These are phyloP conservation scores for Osmoderma eremita DNA, from an alignment of 2,888 invertebrate species.

Conservation along the genomic window DNA sequence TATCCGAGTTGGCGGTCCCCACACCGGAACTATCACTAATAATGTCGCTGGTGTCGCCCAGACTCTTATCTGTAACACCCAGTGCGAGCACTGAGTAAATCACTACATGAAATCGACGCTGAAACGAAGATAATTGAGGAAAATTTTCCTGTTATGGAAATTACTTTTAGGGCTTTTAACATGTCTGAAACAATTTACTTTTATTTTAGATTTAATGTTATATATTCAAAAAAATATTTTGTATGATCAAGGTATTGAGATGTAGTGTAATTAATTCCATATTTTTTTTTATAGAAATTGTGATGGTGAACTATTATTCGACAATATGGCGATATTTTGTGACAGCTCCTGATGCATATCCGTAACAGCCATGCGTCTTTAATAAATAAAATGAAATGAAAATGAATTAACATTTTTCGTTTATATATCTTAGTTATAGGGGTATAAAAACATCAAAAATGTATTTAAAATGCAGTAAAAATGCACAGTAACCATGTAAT, in stretches of 20 bases:
- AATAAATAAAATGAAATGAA: no score
- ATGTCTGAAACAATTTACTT: no score
- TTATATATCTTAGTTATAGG: not conserved
- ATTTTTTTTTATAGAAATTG: no score
- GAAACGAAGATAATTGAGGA: slow-evolving; percentile 20
- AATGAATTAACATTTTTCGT: not conserved
- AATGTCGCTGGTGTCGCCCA: slow-evolving; percentile 89
- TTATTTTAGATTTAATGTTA: no score
- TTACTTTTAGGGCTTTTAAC: no score
- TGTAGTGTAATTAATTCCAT: no score
- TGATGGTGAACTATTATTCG: no score
- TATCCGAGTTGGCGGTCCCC: slow-evolving; percentile 89
- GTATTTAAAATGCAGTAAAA: slow-evolving; percentile 40
- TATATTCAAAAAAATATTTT: no score
- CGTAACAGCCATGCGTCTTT: not conserved
- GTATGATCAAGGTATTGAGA: no score
- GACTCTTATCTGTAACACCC: slow-evolving; percentile 83
- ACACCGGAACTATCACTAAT: slow-evolving; percentile 93
- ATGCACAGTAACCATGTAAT: slow-evolving; percentile 41
- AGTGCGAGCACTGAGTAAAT: slow-evolving; percentile 62
- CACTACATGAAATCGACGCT: slow-evolving; percentile 43
- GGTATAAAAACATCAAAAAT: slow-evolving; percentile 5
- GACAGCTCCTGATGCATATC: no score
- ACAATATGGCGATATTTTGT: no score
- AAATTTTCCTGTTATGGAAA: not conserved